These are phyloP conservation scores for Tenthredo amoena DNA, from an alignment of 2,888 invertebrate genomes.

Conservation along the genomic window DNA sequence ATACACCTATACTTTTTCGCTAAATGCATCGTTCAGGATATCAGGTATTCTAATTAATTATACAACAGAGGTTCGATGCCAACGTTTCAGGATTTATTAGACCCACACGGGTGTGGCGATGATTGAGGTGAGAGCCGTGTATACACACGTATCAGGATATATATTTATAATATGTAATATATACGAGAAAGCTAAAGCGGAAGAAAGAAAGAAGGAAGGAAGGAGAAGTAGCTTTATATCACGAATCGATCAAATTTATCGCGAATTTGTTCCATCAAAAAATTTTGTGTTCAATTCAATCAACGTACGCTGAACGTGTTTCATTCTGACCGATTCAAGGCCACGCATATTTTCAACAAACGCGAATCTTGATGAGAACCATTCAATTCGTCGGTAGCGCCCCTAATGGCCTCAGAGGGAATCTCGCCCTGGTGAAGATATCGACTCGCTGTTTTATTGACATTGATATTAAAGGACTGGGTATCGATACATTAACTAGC, in stretches of 20 bases:
- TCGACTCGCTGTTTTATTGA: too few species aligned
- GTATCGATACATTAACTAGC: too few species aligned
- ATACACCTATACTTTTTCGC: not conserved
- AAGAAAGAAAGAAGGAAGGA: not conserved
- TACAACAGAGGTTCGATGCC: constrained; percentile 5
- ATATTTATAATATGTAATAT: not conserved
- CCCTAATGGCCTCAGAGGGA: too few species aligned
- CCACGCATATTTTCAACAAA: too few species aligned
- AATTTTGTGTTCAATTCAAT: not conserved
- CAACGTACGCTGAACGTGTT: too few species aligned
- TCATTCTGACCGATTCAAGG: too few species aligned
- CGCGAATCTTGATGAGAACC: too few species aligned
- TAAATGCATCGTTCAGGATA: not conserved
- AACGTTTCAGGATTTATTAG: constrained; percentile 35
- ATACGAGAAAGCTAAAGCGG: not conserved
- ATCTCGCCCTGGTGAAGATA: too few species aligned
- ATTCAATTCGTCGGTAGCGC: too few species aligned
- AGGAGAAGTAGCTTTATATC: not conserved
- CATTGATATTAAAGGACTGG: too few species aligned
- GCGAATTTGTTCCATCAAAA: not conserved
- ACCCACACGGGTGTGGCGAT: constrained; percentile 39
- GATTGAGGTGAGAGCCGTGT: constrained; percentile 28
- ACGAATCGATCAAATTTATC: not conserved
- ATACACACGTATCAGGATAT: not conserved
- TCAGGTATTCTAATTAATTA: constrained; percentile 27